These are phyloP conservation scores for Stichopus chloronotus DNA, from an alignment of 35 echinoderm and acorn worm genomes.

Conservation along the genomic window DNA sequence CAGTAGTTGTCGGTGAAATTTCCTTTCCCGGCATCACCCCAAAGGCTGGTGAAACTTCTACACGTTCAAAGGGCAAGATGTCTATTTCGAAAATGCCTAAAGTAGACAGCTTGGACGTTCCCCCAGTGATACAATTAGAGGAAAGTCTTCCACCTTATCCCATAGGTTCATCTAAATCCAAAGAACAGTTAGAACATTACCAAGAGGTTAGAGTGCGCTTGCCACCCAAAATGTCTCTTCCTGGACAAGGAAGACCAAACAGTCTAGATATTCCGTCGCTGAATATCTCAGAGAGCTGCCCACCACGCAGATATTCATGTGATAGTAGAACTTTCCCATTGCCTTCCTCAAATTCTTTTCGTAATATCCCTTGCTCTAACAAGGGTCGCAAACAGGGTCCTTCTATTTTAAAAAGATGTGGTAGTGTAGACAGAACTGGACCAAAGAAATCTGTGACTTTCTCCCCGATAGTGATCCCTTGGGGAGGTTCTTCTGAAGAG, in stretches of 20 bases:
- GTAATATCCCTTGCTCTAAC: neutral
- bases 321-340: constrained; percentile 40
- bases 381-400: constrained; percentile 63
- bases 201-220: constrained; percentile 30
- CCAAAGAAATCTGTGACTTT: constrained; percentile 93
- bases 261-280: constrained; percentile 85
- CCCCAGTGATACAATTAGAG: constrained; percentile 59
- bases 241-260: constrained; percentile 59
- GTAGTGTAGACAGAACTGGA: constrained; percentile 70
- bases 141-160: constrained; percentile 68
- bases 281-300: constrained; percentile 49
- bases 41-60: neutral
- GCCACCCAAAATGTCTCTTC: constrained; percentile 2
- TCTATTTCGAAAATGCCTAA: constrained; percentile 21
- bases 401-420: constrained; percentile 81
- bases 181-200: neutral
- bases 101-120: constrained; percentile 76
- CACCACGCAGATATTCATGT: constrained; percentile 40
- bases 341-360: constrained; percentile 44
- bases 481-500: constrained; percentile 58
- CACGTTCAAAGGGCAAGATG: neutral
- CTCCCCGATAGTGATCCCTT: constrained; percentile 78
- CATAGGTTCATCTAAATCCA: constrained; percentile 10
- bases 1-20: constrained; percentile 71
- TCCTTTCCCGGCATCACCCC: constrained; percentile 60